Base-by-base conservation (phyloP, 2,888 invertebrate species). In the Rambutsinella grinnellia region DNA sequence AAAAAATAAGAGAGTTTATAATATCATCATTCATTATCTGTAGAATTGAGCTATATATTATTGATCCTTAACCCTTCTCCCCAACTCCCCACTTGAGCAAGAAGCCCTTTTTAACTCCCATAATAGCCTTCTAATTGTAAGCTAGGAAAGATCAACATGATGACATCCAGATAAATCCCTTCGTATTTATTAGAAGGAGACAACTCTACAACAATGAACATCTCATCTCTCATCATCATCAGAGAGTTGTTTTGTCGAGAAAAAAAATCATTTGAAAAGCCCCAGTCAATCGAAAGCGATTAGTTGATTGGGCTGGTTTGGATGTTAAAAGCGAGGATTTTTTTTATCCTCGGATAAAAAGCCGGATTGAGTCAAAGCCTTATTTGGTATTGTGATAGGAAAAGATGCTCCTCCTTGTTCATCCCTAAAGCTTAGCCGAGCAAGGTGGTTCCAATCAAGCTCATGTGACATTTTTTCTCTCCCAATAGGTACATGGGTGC, bases 381-480 rank as follows among this genome's bases (percentile, higher is more conserved):
- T 53, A 65, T 27, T 44, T 62, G 58, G 27, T 61, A 67, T 67
- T 54, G 57, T 68, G 68, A 66, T 60, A 66, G 23, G 2, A 54
- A 65, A 69, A 49, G 65, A 70, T 76, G 69, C 76, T 76, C 76
- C 76, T 68, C 76, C 76, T 76, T 70, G 65, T 75, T 76, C 63
- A 8, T 8, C 70, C 65, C 69, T 69, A 62, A 65, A 51, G 65
- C 69, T 76, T 5, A n/a, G n/a, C n/a, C 24, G 70, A 69, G 62
- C 60, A 54, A 70, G 69, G 76, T 69, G 69, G 69, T 66, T 70
- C 69, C 69, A 69, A 65, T 65, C 61, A 63, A 69, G 69, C 54
- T 69, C 76, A 76, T 65, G 76, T 76, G 76, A 76, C 76, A 76
- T 69, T 76, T 76, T 76, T 70, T 68, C 61, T 63, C 54, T 54